Percentiles rank a stretch among this genome's conserved stretches.
Conservation (phyloP, 2,113 vertebrate species). For the Lanius ludovicianus region DNA sequence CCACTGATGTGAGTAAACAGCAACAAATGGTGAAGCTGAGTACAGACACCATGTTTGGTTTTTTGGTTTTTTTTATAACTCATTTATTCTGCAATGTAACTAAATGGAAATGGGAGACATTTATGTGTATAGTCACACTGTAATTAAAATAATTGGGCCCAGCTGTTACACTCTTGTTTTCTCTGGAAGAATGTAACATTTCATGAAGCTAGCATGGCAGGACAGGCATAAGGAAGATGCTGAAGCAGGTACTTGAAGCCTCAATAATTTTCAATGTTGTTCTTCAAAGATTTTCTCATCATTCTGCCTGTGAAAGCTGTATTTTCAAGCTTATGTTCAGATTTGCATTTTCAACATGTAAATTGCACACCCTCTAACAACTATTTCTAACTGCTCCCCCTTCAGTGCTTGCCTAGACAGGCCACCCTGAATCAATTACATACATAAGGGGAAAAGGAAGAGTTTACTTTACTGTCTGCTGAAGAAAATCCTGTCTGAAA, state of each 20-base stretch:
- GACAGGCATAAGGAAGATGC: constrained; percentile 46
- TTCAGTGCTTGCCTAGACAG: neutral
- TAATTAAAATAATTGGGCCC: constrained; percentile 73
- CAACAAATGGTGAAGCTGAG: constrained; percentile 43
- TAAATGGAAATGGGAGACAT: constrained; percentile 57
- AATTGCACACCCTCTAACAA: neutral
- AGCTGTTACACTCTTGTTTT: constrained; percentile 65
- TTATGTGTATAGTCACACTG: constrained; percentile 55
- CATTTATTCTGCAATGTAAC: constrained; percentile 53
- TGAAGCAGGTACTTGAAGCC: constrained; percentile 41
- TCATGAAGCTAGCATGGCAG: constrained; percentile 26
- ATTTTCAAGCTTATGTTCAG: neutral
- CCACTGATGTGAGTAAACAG: constrained; percentile 29
- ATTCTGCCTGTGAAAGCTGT: constrained; percentile 9
- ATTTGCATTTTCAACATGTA: neutral
- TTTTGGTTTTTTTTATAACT: constrained; percentile 39
- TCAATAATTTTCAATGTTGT: constrained; percentile 27
- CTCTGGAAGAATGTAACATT: constrained; percentile 46
- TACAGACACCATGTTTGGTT: neutral
- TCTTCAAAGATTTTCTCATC: constrained; percentile 47
- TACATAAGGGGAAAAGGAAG: neutral
- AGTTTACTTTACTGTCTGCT: constrained; percentile 23
- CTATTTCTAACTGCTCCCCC: neutral
- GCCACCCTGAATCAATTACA: constrained; percentile 47
- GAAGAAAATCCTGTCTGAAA: neutral